Percentiles rank a stretch among this genome's conserved stretches.
Evolutionary conservation across 2,113 vertebrate genomes (phyloP).

Genomic region (Pungitius pungitius): DNA sequence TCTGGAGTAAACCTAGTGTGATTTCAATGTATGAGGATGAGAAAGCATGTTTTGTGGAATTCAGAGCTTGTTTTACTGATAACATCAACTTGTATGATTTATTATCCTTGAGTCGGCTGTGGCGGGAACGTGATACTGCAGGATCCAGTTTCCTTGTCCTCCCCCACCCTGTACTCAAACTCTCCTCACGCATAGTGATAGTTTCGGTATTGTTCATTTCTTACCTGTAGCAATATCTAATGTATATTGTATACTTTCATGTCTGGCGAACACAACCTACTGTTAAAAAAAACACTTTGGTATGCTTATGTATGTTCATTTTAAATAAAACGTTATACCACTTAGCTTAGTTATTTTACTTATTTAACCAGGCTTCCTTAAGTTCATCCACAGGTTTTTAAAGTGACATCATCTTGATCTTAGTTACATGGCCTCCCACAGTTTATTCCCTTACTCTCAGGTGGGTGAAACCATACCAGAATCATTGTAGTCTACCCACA

Average conservation of each 20-base stretch:
- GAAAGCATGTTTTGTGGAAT: slow-evolving; percentile 66
- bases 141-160: slow-evolving; percentile 63
- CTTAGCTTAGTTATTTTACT: slow-evolving; percentile 82
- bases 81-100: slow-evolving; percentile 49
- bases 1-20: slow-evolving; percentile 56
- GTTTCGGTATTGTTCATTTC: slow-evolving; percentile 68
- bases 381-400: slow-evolving; percentile 77
- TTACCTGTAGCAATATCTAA: slow-evolving; percentile 73
- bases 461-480: slow-evolving; percentile 73
- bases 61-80: slow-evolving; percentile 54
- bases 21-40: slow-evolving; percentile 69
- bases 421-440: slow-evolving; percentile 70
- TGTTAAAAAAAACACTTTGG: slow-evolving; percentile 77
- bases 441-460: slow-evolving; percentile 68
- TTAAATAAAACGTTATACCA: slow-evolving; percentile 82
- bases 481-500: slow-evolving; percentile 72
- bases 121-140: slow-evolving; percentile 50
- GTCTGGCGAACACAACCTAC: slow-evolving; percentile 75
- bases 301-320: slow-evolving; percentile 84
- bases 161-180: slow-evolving; percentile 53
- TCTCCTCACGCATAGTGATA: slow-evolving; percentile 61
- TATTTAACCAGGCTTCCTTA: slow-evolving; percentile 79
- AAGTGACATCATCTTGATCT: slow-evolving; percentile 51
- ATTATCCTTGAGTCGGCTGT: slow-evolving; percentile 32
- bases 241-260: slow-evolving; percentile 82